These are phyloP conservation scores for Momotus momota DNA, from an alignment of 2,797 vertebrate genomes.

Conservation along the genomic window DNA sequence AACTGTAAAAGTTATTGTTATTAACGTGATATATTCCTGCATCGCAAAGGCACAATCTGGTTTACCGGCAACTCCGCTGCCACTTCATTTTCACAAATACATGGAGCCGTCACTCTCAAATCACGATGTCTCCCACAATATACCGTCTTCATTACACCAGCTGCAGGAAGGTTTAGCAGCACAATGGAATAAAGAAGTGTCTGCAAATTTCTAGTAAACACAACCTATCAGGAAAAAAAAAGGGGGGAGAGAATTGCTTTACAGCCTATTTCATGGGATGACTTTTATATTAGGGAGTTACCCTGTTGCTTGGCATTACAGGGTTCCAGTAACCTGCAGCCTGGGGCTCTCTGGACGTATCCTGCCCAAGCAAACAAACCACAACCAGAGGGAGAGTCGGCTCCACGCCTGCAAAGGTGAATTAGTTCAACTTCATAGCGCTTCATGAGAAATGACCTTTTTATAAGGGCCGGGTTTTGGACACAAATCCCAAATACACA, in stretches of 20 bases:
- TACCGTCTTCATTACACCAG: neutral
- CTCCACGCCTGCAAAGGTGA: neutral
- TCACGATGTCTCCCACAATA: constrained; percentile 22
- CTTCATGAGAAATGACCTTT: neutral
- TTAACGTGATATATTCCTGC: constrained; percentile 20
- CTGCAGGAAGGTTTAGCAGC: constrained; percentile 18
- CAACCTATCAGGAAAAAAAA: neutral
- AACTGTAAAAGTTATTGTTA: constrained; percentile 34
- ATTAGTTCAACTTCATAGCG: neutral
- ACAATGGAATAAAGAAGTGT: neutral
- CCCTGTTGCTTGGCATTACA: neutral
- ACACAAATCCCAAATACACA: neutral
- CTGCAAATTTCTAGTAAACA: constrained; percentile 1
- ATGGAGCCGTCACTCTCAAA: constrained; percentile 58
- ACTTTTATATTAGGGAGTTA: neutral
- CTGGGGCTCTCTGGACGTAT: neutral
- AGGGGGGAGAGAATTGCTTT: neutral
- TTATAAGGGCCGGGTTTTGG: neutral
- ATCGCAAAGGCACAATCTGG: neutral
- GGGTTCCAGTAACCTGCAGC: neutral
- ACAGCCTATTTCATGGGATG: neutral
- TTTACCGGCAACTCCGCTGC: neutral
- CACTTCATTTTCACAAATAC: constrained; percentile 64
- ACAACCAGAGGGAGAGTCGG: neutral
- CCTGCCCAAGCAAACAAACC: neutral